These are phyloP conservation scores for Pyralis farinalis DNA, from an alignment of 2,888 invertebrate species.

Conservation along the genomic window DNA sequence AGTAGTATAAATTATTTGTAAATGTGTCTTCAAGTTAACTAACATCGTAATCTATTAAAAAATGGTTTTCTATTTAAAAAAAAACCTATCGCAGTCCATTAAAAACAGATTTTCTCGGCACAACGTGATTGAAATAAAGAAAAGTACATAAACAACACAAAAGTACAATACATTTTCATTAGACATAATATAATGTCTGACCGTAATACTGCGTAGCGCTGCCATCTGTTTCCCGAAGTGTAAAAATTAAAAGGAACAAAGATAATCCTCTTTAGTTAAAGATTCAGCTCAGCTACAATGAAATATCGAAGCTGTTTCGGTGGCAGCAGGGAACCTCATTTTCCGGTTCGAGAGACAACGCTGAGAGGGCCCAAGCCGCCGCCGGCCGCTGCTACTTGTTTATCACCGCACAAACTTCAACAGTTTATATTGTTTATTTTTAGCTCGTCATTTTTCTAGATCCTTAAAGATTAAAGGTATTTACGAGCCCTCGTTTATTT, in stretches of 20 bases:
- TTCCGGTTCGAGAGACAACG: too few species aligned
- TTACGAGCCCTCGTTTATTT: too few species aligned
- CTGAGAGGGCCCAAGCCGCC: conserved; percentile 11
- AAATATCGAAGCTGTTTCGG: conserved; percentile 45
- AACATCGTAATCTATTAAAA: too few species aligned
- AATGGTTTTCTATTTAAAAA: too few species aligned
- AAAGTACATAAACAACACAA: too few species aligned
- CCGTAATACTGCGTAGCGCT: not conserved
- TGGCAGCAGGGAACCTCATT: conserved; percentile 29
- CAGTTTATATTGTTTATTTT: conserved; percentile 33
- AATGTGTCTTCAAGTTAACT: too few species aligned
- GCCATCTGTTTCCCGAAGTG: conserved; percentile 1
- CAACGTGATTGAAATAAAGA: too few species aligned
- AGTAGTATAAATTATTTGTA: too few species aligned
- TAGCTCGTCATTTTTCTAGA: conserved; percentile 23
- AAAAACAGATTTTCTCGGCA: too few species aligned
- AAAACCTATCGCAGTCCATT: too few species aligned
- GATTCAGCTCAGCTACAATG: conserved; percentile 41
- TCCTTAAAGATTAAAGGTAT: not conserved
- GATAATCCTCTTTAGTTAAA: conserved; percentile 33
- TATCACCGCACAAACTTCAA: conserved; percentile 36
- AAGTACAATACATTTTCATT: not conserved
- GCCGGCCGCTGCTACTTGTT: conserved; percentile 26
- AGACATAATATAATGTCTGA: not conserved
- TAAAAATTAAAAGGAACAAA: conserved; percentile 18